Percentiles rank a stretch among this genome's conserved stretches.
Conservation (phyloP, 2,888 invertebrate species). For the Apantesis nais region DNA sequence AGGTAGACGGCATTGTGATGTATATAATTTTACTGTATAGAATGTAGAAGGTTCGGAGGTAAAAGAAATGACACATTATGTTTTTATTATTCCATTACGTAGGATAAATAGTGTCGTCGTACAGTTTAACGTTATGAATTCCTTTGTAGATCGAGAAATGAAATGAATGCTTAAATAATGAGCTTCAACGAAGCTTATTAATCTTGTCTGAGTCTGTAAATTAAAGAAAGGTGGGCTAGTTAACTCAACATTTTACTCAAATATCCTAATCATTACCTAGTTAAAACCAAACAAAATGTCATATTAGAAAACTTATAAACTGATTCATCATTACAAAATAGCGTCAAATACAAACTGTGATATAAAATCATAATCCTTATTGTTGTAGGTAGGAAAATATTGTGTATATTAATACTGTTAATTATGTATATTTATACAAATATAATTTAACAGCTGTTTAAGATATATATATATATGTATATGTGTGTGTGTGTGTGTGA, state of each 20-base stretch:
- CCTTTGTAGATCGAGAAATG: not conserved
- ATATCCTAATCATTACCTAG: not conserved
- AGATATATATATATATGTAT: not conserved
- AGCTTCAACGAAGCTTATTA: not conserved
- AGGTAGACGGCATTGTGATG: not conserved
- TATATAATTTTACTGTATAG: not conserved
- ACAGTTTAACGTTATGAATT: not conserved
- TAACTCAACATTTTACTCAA: not conserved
- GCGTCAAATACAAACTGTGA: constrained; percentile 51
- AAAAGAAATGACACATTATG: too few species aligned
- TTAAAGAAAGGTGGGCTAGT: not conserved
- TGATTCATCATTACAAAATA: constrained; percentile 6
- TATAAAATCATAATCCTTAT: constrained; percentile 51
- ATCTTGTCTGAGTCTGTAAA: not conserved
- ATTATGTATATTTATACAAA: not conserved
- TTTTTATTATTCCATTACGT: not conserved
- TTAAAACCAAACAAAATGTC: not conserved
- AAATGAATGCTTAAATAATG: not conserved
- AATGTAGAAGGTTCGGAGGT: not conserved
- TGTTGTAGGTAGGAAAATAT: not conserved
- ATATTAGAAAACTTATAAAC: not conserved
- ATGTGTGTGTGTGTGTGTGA: too few species aligned
- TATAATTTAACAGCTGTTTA: too few species aligned
- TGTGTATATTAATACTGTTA: not conserved
- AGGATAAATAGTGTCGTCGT: not conserved